Conservation (phyloP, 2,113 vertebrate species). For the Marmota monax region DNA sequence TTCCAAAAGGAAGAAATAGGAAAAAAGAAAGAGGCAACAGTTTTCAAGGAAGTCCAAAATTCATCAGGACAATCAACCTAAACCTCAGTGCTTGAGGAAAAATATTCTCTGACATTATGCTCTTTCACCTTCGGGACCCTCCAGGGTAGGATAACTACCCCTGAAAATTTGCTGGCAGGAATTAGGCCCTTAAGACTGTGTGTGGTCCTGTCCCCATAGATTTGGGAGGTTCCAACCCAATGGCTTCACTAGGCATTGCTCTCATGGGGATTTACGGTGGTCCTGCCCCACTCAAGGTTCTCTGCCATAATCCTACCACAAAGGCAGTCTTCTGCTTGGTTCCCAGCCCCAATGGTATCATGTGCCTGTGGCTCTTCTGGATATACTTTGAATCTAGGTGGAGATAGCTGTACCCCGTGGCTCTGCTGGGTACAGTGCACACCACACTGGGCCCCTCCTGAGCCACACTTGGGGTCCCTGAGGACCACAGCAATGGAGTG, state of each 20-base stretch:
- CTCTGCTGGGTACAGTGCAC: not conserved
- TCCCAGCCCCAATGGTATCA: not conserved
- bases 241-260: not conserved
- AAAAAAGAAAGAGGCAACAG: not conserved
- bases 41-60: not conserved
- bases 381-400: not conserved
- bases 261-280: not conserved
- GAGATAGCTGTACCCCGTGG: not conserved
- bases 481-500: not conserved
- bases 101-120: too few species aligned
- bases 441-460: rapidly evolving
- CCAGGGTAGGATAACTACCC: too few species aligned
- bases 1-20: not conserved
- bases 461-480: not conserved
- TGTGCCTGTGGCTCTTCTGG: not conserved
- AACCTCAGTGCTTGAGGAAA: not conserved
- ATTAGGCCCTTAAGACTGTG: not conserved
- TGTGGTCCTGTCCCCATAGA: not conserved
- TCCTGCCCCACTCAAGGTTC: not conserved
- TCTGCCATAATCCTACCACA: not conserved
- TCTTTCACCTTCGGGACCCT: not conserved
- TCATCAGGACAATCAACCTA: not conserved
- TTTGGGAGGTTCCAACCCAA: too few species aligned
- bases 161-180: not conserved
- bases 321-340: not conserved